A percentile compares a stretch with the other conserved stretches of the same genome.
Conservation (phyloP, 2,888 invertebrate genomes). For the Amphipoea oculea region DNA sequence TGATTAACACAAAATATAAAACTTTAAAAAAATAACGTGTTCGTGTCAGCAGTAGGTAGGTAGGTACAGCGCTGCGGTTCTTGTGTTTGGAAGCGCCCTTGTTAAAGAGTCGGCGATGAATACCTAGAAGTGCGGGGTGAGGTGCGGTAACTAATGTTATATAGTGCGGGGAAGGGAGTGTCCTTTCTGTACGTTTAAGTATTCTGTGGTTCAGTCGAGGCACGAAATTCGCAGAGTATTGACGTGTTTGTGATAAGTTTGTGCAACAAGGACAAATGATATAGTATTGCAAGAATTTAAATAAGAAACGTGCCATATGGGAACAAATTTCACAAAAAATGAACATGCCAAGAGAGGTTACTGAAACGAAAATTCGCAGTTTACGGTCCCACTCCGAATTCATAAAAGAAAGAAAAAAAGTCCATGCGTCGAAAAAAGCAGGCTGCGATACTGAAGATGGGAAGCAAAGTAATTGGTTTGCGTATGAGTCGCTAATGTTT, state of each 20-base stretch:
- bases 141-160: too few relatives aligned
- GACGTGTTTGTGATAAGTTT: background rate
- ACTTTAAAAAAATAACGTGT: too few relatives aligned
- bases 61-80: too few relatives aligned
- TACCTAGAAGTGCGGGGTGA: too few relatives aligned
- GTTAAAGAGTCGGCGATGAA: too few relatives aligned
- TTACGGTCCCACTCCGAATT: conserved; percentile 41
- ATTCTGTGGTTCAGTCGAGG: background rate
- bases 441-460: conserved; percentile 7
- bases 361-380: conserved; percentile 47
- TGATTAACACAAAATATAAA: too few relatives aligned
- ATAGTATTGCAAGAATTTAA: conserved; percentile 10
- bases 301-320: conserved; percentile 29
- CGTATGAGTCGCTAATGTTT: conserved; percentile 38
- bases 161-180: too few relatives aligned
- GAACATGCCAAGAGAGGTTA: conserved; percentile 37
- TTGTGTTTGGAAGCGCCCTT: too few relatives aligned
- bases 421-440: conserved; percentile 14
- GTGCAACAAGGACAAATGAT: conserved; percentile 25
- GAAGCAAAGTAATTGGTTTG: conserved; percentile 40
- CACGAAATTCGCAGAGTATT: background rate
- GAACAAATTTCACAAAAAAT: conserved; percentile 32
- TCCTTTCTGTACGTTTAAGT: too few relatives aligned
- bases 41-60: too few relatives aligned
- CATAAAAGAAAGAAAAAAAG: conserved; percentile 45